A percentile compares a stretch with the other conserved stretches of the same genome.
phyloP scores from a whole-genome alignment of 1,140 invertebrate species.

The Hyposmocoma kahamanoa region DNA sequence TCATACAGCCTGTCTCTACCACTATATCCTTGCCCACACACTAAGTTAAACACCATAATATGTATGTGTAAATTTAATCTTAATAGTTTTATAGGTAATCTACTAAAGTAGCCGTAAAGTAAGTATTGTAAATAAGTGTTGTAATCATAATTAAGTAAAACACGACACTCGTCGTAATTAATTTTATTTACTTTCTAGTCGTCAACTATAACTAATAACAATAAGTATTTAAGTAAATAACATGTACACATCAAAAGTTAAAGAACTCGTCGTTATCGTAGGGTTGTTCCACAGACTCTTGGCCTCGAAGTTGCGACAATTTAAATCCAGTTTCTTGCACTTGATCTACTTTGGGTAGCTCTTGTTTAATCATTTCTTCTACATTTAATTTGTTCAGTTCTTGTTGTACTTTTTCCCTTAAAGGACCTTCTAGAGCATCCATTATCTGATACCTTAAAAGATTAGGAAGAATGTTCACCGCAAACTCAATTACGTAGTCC shows the following conservation, averaged over 20 bases:
- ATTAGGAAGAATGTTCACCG: conserved; percentile 86
- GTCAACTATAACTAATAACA: too few species aligned
- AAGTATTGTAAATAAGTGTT: too few species aligned
- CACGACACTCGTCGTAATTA: too few species aligned
- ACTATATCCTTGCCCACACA: too few species aligned
- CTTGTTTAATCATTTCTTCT: conserved; percentile 80
- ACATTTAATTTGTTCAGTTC: conserved; percentile 82
- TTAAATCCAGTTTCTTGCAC: conserved; percentile 68
- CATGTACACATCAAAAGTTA: conserved; percentile 53
- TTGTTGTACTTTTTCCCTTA: conserved; percentile 80
- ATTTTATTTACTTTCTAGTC: too few species aligned
- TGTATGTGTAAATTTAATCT: too few species aligned
- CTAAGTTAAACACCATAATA: too few species aligned
- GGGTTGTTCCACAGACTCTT: conserved; percentile 22
- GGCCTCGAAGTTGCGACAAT: conserved; percentile 40
- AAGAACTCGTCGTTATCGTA: conserved; percentile 68
- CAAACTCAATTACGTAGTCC: conserved; percentile 86
- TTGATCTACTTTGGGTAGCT: conserved; percentile 78
- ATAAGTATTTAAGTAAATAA: too few species aligned
- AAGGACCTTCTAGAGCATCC: conserved; percentile 84
- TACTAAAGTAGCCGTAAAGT: too few species aligned
- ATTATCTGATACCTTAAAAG: conserved; percentile 88
- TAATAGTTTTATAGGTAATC: too few species aligned
- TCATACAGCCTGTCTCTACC: too few species aligned
- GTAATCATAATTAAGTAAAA: too few species aligned